Base-by-base conservation (phyloP, 2,888 invertebrate genomes). In the Stramonita haemastoma region DNA sequence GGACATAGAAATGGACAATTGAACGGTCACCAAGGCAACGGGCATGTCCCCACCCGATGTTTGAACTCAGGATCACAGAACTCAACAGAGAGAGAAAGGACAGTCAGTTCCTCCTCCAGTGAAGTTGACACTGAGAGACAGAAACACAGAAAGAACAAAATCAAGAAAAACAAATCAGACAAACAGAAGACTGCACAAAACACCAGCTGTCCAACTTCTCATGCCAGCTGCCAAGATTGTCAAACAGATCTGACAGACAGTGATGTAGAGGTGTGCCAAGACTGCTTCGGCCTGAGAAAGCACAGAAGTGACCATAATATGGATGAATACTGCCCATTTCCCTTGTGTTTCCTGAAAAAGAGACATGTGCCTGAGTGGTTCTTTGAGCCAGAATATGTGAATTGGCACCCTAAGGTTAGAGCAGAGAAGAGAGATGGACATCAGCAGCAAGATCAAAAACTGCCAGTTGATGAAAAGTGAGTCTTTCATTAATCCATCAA, bases 301-400 rank as follows among this genome's bases (percentile, higher is more conserved):
- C 85, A 85, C 29, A 57, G 19, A n/a, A 29, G 32, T 5, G 57
- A 60, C 57, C n/a, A 17, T 26, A 29, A 4, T 0, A 57, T 85
- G 77, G 57, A 85, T 2, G 57, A 85, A 57, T 57, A 17, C 32
- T 85, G 85, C 85, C 57, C 57, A 2, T 85, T 57, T 29, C 85
- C 85, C 4, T 57, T 85, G 15, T 17, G 29, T 29, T 85, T 85
- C 29, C 17, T 85, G 56, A 85, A 85, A 57, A 85, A 66, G 46
- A 88, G 70, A 5, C 17, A 66, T 36, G n/a, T 91, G 29, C 92
- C 91, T 13, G 56, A 60, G 19, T 92, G 91, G 92, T 86, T 90
- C 60, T 86, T 85, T 32, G 92, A 91, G 77, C 91, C 92, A 36
- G 92, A 92, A 77, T 91, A 89, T 86, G 90, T 91, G 88, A 87